These are phyloP conservation scores for Papilio polytes DNA, from an alignment of 1,140 invertebrate genomes.

Conservation along the genomic window DNA sequence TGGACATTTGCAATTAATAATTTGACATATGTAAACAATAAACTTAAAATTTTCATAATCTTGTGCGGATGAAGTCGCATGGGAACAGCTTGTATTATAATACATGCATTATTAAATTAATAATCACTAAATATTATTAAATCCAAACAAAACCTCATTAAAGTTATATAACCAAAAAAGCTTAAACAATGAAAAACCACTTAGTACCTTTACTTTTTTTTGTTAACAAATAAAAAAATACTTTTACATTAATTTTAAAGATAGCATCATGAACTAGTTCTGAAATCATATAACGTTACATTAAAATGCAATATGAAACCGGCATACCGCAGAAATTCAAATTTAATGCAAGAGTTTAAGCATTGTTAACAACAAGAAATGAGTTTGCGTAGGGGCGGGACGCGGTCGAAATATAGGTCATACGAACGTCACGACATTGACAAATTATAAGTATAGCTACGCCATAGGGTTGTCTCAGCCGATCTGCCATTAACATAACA, in stretches of 20 bases:
- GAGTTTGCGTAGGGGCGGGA: constrained; percentile 31
- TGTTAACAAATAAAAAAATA: neutral
- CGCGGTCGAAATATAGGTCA: constrained; percentile 36
- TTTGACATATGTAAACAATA: too few species aligned
- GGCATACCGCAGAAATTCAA: constrained; percentile 20
- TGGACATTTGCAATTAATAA: too few species aligned
- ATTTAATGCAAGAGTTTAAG: constrained; percentile 38
- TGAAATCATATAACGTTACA: neutral
- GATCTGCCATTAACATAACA: constrained; percentile 75
- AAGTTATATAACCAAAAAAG: neutral
- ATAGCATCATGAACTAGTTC: neutral
- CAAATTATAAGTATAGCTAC: constrained; percentile 70
- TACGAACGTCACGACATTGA: constrained; percentile 58
- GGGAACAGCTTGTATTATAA: too few species aligned
- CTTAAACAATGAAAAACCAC: neutral
- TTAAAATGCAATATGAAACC: constrained; percentile 9
- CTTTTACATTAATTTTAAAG: constrained; percentile 11
- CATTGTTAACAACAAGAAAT: constrained; percentile 34
- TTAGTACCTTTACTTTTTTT: neutral
- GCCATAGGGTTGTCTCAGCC: constrained; percentile 69
- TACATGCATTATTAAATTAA: too few species aligned
- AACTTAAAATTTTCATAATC: too few species aligned
- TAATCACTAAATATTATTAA: too few species aligned
- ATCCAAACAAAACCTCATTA: neutral
- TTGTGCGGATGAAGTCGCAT: too few species aligned